Percentiles rank a stretch among this genome's conserved stretches.
Conservation (phyloP, 2,797 vertebrate genomes). For the Knipowitschia caucasica region DNA sequence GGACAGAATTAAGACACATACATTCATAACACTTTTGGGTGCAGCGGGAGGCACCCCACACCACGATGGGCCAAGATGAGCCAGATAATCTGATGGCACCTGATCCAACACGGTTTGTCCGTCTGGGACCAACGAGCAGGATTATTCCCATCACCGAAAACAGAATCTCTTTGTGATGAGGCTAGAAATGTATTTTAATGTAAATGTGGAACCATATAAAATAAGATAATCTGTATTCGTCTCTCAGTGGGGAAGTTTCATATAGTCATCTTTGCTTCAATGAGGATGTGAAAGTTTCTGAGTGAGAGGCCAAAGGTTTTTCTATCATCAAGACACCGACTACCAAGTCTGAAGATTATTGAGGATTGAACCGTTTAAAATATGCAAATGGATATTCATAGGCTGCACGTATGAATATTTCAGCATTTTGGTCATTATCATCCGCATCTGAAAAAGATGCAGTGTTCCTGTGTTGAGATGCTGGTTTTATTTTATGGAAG, state of each 20-base stretch:
- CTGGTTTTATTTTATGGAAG: no score
- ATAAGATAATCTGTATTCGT: no score
- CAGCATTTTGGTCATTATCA: no score
- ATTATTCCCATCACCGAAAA: conserved; percentile 5
- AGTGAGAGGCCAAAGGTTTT: not conserved
- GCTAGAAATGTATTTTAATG: not conserved
- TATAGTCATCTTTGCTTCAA: not conserved
- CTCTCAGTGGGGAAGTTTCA: no score
- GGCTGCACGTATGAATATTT: no score
- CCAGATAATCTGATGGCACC: conserved; percentile 52
- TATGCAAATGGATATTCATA: not conserved
- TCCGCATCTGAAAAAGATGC: no score
- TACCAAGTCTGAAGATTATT: no score
- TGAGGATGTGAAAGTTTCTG: not conserved
- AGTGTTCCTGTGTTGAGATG: no score
- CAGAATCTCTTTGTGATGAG: not conserved
- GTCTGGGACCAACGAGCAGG: not conserved
- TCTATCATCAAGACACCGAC: no score
- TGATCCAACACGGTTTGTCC: conserved; percentile 38
- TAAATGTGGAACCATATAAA: no score
- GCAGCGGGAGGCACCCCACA: conserved; percentile 63
- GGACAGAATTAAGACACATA: conserved; percentile 78
- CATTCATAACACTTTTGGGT: conserved; percentile 83
- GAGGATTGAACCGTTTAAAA: not conserved
- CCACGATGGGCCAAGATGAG: conserved; percentile 32